phyloP scores from a whole-genome alignment of 2,888 invertebrate species.

The Nycteola revayana region DNA sequence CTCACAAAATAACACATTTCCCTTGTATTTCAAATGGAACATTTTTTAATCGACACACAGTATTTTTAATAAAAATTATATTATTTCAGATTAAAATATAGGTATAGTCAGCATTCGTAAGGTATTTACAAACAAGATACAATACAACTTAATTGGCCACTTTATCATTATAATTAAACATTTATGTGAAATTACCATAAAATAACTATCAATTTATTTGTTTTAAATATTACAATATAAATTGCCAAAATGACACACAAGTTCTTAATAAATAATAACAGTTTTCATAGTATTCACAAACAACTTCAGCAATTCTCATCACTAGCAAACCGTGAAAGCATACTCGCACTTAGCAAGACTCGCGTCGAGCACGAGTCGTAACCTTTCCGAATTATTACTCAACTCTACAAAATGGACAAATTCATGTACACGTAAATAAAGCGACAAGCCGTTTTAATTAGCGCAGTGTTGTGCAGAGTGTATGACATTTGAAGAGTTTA shows the following conservation, averaged over 20 bases:
- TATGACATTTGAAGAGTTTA: conserved; percentile 41
- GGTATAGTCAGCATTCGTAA: conserved; percentile 15
- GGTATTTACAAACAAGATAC: conserved; percentile 19
- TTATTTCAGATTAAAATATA: conserved; percentile 6
- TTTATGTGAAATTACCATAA: too few species aligned
- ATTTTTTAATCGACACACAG: conserved; percentile 18
- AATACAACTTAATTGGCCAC: background rate
- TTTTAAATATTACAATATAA: too few species aligned
- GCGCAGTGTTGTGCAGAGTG: conserved; percentile 38
- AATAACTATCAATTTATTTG: too few species aligned
- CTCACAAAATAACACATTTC: conserved; percentile 27
- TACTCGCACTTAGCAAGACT: conserved; percentile 17
- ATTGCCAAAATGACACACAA: conserved; percentile 7
- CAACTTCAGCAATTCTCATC: conserved; percentile 31
- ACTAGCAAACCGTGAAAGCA: conserved; percentile 28
- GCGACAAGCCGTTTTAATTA: conserved; percentile 38
- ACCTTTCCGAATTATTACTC: conserved; percentile 34
- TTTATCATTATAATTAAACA: background rate
- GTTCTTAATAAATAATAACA: conserved; percentile 16
- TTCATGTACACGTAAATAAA: conserved; percentile 31
- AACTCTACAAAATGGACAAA: conserved; percentile 39
- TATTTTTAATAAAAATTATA: conserved; percentile 17
- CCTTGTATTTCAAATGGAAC: conserved; percentile 5
- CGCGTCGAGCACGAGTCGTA: conserved; percentile 34
- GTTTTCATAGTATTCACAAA: conserved; percentile 27